phyloP scores from a whole-genome alignment of 2,113 vertebrate species.

The Triplophysa siluroides region DNA sequence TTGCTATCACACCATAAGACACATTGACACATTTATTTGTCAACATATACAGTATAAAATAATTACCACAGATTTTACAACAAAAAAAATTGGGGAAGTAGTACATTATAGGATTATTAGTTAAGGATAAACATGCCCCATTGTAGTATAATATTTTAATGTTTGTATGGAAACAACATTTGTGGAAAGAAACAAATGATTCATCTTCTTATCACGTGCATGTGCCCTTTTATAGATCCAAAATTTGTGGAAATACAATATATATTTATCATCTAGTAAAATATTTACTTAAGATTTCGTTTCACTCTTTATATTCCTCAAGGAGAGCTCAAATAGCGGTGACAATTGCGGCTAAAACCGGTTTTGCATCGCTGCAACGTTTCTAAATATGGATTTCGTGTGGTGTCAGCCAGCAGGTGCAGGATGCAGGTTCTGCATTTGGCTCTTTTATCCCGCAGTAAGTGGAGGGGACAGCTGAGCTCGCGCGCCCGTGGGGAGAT shows the following conservation, averaged over 20 bases:
- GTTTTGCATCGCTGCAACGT: constrained; percentile 36
- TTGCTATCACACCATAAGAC: no score
- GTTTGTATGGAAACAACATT: not conserved
- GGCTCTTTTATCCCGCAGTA: constrained; percentile 53
- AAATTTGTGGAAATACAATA: not conserved
- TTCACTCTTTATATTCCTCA: not conserved
- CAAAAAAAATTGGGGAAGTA: no score
- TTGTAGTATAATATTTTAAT: no score
- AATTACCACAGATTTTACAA: no score
- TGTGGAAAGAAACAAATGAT: not conserved
- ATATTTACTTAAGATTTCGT: not conserved
- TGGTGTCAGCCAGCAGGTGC: constrained; percentile 58
- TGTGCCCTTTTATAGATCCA: no score
- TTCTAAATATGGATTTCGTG: constrained; percentile 43
- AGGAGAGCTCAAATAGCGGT: constrained; percentile 8
- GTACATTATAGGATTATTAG: no score
- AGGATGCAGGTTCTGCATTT: constrained; percentile 55
- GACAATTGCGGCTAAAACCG: constrained; percentile 36
- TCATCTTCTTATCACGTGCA: no score
- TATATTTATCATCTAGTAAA: not conserved
- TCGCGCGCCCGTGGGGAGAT: constrained; percentile 43
- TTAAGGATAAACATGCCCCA: no score
- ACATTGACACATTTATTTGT: no score
- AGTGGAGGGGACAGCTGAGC: constrained; percentile 62
- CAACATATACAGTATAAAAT: no score